Evolutionary conservation across 2,797 vertebrate genomes (phyloP).

Genomic region (Malacoraja senta): DNA sequence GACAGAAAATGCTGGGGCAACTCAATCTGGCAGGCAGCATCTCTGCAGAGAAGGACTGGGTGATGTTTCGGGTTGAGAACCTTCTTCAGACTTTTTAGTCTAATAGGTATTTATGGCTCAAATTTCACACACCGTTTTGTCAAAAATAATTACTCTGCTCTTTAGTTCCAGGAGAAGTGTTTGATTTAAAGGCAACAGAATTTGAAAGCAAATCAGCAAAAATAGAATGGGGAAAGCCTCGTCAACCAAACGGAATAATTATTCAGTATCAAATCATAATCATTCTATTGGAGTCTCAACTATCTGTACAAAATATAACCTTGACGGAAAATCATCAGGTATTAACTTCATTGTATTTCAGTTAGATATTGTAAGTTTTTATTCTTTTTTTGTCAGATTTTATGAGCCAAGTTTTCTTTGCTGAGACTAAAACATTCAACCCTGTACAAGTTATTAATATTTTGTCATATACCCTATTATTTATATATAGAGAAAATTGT

Average conservation of each 20-base stretch:
- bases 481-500: background rate
- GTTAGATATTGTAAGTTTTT: conserved; percentile 1
- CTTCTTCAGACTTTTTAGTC: too few relatives aligned
- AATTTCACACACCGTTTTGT: background rate
- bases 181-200: conserved; percentile 64
- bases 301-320: conserved; percentile 73
- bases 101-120: background rate
- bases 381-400: background rate
- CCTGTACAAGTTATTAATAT: background rate
- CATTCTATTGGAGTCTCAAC: conserved; percentile 49
- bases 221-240: conserved; percentile 79
- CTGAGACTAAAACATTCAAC: background rate
- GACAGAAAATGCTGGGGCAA: too few relatives aligned
- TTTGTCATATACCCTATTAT: background rate
- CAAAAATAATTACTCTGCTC: background rate
- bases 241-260: conserved; percentile 80
- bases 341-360: conserved; percentile 45
- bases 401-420: background rate
- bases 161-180: conserved; percentile 78
- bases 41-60: too few relatives aligned
- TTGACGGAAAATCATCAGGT: conserved; percentile 66
- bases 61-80: too few relatives aligned
- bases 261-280: conserved; percentile 79
- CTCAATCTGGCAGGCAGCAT: too few relatives aligned
- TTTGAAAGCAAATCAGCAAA: conserved; percentile 76